A percentile compares a stretch with the other conserved stretches of the same genome.
Conservation (phyloP, 2,888 invertebrate genomes). For the Drosophila austrosaltans region DNA sequence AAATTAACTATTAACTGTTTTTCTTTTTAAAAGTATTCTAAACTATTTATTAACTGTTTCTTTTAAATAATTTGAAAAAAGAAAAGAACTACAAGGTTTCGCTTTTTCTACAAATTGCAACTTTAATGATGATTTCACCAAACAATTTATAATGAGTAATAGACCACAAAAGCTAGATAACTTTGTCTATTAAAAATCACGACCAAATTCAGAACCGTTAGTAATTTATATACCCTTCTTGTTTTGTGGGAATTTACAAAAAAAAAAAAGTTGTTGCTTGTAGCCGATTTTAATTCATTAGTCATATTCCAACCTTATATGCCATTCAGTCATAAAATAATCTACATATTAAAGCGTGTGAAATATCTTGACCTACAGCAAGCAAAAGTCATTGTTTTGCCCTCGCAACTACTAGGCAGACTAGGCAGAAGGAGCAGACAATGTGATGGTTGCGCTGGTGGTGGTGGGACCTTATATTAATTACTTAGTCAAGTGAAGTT, state of each 20-base stretch:
- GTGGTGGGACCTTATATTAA: slow-evolving; percentile 36
- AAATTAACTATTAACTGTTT: too few species aligned
- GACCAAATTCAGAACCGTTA: not conserved
- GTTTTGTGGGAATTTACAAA: not conserved
- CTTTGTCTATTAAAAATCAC: not conserved
- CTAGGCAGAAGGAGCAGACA: not conserved
- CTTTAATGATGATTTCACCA: too few species aligned
- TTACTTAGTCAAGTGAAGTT: slow-evolving; percentile 44
- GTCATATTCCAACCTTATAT: not conserved
- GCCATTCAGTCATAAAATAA: not conserved
- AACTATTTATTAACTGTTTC: too few species aligned
- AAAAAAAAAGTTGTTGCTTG: too few species aligned
- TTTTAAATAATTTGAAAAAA: too few species aligned
- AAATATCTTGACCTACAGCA: slow-evolving; percentile 71
- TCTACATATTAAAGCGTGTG: slow-evolving; percentile 44
- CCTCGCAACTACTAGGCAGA: not conserved
- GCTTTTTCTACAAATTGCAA: too few species aligned
- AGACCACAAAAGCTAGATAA: not conserved
- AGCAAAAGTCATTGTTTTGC: slow-evolving; percentile 41
- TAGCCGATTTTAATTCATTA: too few species aligned
- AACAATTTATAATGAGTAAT: too few species aligned
- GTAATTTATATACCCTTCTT: not conserved
- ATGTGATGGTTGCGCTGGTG: not conserved
- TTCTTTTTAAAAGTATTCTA: too few species aligned
- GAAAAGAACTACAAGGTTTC: too few species aligned